phyloP scores from a whole-genome alignment of 2,113 vertebrate genomes.

The Cyrtonyx montezumae region DNA sequence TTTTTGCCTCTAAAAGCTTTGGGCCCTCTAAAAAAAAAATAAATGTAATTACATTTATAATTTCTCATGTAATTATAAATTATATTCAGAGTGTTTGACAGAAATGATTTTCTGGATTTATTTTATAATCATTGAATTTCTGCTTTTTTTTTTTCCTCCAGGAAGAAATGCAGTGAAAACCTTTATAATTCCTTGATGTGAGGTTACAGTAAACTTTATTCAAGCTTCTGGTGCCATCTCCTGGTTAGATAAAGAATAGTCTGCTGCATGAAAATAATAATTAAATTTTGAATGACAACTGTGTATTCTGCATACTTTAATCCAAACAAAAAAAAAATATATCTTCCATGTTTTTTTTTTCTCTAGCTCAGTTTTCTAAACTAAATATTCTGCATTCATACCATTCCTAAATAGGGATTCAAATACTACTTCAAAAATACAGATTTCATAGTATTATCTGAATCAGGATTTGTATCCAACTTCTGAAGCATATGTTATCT shows the following conservation, averaged over 20 bases:
- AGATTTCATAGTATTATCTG: background rate
- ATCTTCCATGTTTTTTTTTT: too few species aligned
- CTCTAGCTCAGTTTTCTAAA: background rate
- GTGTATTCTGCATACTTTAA: background rate
- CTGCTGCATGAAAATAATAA: background rate
- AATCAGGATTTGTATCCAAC: background rate
- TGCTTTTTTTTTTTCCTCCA: background rate
- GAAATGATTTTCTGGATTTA: background rate
- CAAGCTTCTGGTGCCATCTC: constrained; percentile 39
- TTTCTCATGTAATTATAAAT: background rate
- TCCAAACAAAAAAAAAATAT: background rate
- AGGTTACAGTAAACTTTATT: background rate
- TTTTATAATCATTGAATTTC: background rate
- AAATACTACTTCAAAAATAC: background rate
- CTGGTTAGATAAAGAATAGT: background rate
- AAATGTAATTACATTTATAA: background rate
- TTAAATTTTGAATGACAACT: rapidly evolving
- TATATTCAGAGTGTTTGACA: background rate
- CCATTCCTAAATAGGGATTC: rapidly evolving
- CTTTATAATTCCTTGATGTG: background rate
- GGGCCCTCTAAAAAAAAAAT: background rate
- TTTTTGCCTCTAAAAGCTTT: background rate
- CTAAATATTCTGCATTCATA: background rate
- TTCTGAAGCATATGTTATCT: background rate
- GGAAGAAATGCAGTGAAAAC: background rate